Base-by-base conservation (phyloP, 1,140 invertebrate species). In the Drosophila sechellia region DNA sequence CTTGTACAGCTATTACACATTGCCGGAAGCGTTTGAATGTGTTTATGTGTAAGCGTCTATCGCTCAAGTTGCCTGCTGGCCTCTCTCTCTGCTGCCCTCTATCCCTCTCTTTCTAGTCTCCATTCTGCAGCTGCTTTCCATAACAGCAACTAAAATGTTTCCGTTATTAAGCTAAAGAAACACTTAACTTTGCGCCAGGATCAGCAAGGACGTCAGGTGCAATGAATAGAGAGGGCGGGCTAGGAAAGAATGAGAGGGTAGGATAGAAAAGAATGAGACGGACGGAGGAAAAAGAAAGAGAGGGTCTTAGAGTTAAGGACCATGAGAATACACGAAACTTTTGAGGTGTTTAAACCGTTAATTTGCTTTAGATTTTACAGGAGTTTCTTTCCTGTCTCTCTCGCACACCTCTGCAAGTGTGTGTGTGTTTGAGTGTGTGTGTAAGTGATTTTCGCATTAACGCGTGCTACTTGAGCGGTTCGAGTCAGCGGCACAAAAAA, bases 151-250 rank as follows among this genome's bases (percentile, higher is more conserved):
- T 90, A 86, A 90, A 90, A 90, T 90, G 77, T 81, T 90, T 90
- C 86, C 81, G 87, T 80, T 86, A 84, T 87, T 84, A 87, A 90
- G 79, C 81, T 84, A 84, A 87, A 90, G 89, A 90, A 90, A 90
- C 87, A 90, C 87, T 90, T 90, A 87, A 90, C 87, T 81, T 87
- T 71, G 72, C 72, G 50, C 77, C 73, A 75, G 76, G 81, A 86
- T 83, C 87, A 63, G 73, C 40, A 49, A 46, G 35, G 45, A 60
- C 55, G 59, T 63, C 85, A 74, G 68, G 58, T 81, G 68, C 72
- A 76, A 58, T 55, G 45, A 46, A 72, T 70, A 43, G 49, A 49
- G 63, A 37, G 53, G 50, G n/a, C 35, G 13, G 12, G 17, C 15
- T 17, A 13, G 27, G 4, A 20, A 27, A 37, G 17, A 52, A 17